Percentiles rank a stretch among this genome's conserved stretches.
Evolutionary conservation across 2,888 invertebrate genomes (phyloP).

Genomic region (Campaea margaritaria): DNA sequence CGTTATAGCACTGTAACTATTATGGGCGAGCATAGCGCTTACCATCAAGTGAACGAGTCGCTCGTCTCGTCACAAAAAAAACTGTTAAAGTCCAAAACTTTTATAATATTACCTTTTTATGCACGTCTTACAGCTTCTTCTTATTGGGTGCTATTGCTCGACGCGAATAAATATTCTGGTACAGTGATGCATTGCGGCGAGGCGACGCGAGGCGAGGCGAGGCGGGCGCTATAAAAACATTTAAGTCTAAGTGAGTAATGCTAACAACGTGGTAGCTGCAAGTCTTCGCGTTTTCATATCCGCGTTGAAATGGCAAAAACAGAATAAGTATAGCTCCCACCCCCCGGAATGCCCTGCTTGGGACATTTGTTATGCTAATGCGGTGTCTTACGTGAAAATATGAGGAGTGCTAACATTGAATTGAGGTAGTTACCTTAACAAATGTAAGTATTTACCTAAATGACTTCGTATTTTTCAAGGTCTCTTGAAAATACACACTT

Average conservation of each 20-base stretch:
- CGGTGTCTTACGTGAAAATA: conserved; percentile 24
- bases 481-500: background rate
- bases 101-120: conserved; percentile 3
- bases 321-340: conserved; percentile 11
- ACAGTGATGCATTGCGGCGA: conserved; percentile 7
- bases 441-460: conserved; percentile 1
- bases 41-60: too few relatives aligned
- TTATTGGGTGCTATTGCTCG: conserved; percentile 15
- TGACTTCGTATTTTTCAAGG: conserved; percentile 6
- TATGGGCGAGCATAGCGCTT: too few relatives aligned
- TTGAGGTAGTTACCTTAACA: conserved; percentile 8
- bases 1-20: too few relatives aligned
- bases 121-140: conserved; percentile 11
- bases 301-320: conserved; percentile 25
- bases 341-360: conserved; percentile 11
- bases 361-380: conserved; percentile 34
- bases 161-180: background rate
- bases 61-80: too few relatives aligned
- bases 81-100: conserved; percentile 17
- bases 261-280: conserved; percentile 19
- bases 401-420: conserved; percentile 19
- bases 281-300: conserved; percentile 22
- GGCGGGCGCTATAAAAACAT: conserved; percentile 16
- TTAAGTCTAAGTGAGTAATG: conserved; percentile 21
- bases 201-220: conserved; percentile 12